phyloP scores from a whole-genome alignment of 2,113 vertebrate genomes.

The Pteropus alecto region DNA sequence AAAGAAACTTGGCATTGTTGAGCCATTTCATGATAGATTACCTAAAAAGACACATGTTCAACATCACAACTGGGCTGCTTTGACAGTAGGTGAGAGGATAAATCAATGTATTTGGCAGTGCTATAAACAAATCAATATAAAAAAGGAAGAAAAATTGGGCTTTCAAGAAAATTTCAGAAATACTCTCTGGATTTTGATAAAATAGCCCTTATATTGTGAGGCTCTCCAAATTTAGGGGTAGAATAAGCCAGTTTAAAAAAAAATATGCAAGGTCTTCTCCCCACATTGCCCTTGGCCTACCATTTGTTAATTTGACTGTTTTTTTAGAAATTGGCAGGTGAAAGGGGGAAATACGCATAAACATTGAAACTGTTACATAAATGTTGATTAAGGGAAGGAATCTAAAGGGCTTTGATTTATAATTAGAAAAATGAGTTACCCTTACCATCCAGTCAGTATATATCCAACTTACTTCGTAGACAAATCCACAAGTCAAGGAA shows the following conservation, averaged over 20 bases:
- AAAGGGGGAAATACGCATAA: background rate
- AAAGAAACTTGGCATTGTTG: constrained; percentile 41
- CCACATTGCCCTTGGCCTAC: fast-evolving
- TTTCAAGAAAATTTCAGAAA: constrained; percentile 51
- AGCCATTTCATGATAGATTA: constrained; percentile 35
- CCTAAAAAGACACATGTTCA: constrained; percentile 42
- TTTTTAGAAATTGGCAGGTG: background rate
- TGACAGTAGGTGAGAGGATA: constrained; percentile 53
- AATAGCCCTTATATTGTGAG: background rate
- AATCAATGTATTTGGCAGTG: constrained; percentile 55
- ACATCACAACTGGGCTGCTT: constrained; percentile 25
- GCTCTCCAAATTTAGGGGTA: background rate
- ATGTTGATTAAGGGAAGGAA: background rate
- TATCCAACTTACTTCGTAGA: background rate
- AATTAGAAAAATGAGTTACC: background rate
- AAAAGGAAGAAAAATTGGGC: constrained; percentile 44
- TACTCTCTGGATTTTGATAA: constrained; percentile 25
- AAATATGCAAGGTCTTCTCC: background rate
- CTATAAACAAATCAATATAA: constrained; percentile 65
- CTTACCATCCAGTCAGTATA: background rate
- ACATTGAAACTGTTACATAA: background rate
- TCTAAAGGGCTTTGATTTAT: background rate
- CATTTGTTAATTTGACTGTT: background rate
- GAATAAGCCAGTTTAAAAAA: background rate
- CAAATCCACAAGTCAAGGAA: background rate